phyloP scores from a whole-genome alignment of 1,140 invertebrate species.

The Drosophila leontia region DNA sequence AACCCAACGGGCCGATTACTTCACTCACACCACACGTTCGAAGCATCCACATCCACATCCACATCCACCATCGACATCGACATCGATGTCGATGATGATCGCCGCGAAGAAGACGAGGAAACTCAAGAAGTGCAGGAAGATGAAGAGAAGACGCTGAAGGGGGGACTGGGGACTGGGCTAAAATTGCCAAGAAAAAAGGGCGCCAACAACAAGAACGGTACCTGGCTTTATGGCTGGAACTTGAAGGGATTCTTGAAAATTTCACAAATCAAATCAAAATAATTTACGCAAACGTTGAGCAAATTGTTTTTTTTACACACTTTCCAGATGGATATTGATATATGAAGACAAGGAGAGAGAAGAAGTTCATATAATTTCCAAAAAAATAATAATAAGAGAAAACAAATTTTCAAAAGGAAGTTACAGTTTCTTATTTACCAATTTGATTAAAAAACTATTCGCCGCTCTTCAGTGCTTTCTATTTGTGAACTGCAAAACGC shows the following conservation, averaged over 20 bases:
- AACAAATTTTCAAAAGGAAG: conserved; percentile 56
- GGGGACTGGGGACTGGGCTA: conserved; percentile 35
- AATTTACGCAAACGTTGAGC: conserved; percentile 62
- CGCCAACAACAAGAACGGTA: conserved; percentile 69
- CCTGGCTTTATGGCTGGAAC: conserved; percentile 16
- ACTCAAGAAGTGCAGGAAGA: conserved; percentile 35
- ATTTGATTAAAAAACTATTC: conserved; percentile 15
- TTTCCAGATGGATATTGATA: conserved; percentile 44
- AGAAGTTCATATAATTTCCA: conserved; percentile 17
- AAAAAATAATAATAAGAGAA: conserved; percentile 24
- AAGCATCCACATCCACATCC: conserved; percentile 25
- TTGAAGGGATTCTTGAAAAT: conserved; percentile 45
- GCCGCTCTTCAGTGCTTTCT: conserved; percentile 18
- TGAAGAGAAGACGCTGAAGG: conserved; percentile 12
- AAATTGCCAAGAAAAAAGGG: conserved; percentile 77
- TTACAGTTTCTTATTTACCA: conserved; percentile 57
- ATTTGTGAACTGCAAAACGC: conserved; percentile 37
- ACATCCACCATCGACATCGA: conserved; percentile 28
- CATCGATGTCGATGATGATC: conserved; percentile 74
- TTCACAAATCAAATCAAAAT: conserved; percentile 79
- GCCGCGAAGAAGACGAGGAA: conserved; percentile 38
- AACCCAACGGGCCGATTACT: conserved; percentile 69
- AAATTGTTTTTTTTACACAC: conserved; percentile 57
- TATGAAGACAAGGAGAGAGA: conserved; percentile 3
- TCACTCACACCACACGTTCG: conserved; percentile 64